phyloP scores from a whole-genome alignment of 2,113 vertebrate genomes.

The Cyanoderma ruficeps region DNA sequence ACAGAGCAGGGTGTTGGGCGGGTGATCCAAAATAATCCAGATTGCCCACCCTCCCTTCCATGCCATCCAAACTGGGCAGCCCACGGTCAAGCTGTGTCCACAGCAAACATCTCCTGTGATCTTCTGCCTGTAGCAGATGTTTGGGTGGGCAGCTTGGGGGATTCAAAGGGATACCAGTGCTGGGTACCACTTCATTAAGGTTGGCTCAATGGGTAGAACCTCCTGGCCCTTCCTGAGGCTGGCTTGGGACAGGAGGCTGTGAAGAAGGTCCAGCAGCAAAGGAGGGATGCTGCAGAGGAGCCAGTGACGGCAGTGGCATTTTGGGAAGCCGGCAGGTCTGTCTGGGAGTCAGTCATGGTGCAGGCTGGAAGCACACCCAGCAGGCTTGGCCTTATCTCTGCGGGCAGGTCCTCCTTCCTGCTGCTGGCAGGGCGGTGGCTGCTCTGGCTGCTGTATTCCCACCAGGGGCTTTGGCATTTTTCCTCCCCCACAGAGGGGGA shows the following conservation, averaged over 20 bases:
- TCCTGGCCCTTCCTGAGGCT: not conserved
- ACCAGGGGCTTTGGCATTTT: not conserved
- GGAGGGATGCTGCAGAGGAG: not conserved
- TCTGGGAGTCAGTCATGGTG: rapidly evolving
- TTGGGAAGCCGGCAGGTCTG: not conserved
- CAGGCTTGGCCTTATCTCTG: not conserved
- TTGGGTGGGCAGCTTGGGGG: rapidly evolving
- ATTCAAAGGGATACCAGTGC: not conserved
- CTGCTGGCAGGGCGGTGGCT: not conserved
- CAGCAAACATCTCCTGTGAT: not conserved
- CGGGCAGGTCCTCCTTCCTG: not conserved
- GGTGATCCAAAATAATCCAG: not conserved
- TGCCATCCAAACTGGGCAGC: not conserved
- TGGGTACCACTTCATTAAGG: not conserved
- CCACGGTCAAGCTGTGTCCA: not conserved
- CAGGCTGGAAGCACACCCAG: not conserved
- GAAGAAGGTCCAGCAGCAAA: not conserved
- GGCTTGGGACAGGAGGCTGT: not conserved
- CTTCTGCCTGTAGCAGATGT: not conserved
- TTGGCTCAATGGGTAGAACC: not conserved
- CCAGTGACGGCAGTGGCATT: not conserved
- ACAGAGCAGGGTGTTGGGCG: not conserved
- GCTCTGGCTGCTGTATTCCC: not conserved
- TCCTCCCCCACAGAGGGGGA: not conserved
- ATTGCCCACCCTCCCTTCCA: not conserved